Conservation (phyloP, 2,888 invertebrate species). For the Ctenicera cuprea region DNA sequence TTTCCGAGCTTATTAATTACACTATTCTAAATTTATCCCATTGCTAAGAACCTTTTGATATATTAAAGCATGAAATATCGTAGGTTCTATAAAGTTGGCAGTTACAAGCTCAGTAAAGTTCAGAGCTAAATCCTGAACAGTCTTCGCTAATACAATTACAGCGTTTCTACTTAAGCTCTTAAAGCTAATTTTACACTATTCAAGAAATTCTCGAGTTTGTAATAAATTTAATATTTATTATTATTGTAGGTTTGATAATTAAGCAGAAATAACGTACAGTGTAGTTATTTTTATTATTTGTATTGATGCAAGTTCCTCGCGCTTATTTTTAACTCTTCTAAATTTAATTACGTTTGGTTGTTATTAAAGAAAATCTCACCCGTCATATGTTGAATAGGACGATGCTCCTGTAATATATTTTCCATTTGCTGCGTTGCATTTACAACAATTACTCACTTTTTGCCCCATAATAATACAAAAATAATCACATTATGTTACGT, state of each 20-base stretch:
- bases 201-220: no score
- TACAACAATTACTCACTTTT: conserved; percentile 72
- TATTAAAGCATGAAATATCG: not conserved
- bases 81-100: not conserved
- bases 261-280: not conserved
- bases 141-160: no score
- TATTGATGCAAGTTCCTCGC: conserved; percentile 37
- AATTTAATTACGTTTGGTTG: conserved; percentile 19
- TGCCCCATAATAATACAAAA: conserved; percentile 67
- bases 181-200: no score
- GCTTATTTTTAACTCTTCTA: conserved; percentile 42
- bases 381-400: conserved; percentile 38
- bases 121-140: no score
- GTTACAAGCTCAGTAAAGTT: not conserved
- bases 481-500: conserved; percentile 16
- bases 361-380: conserved; percentile 35
- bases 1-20: no score
- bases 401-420: conserved; percentile 57
- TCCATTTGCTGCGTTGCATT: conserved; percentile 67
- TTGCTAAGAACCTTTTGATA: no score
- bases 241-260: no score
- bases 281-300: conserved; percentile 37
- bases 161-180: no score
- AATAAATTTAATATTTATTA: no score
- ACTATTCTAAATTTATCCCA: no score